These are phyloP conservation scores for Falcaria lacertinaria DNA, from an alignment of 2,888 invertebrate genomes.

Conservation along the genomic window DNA sequence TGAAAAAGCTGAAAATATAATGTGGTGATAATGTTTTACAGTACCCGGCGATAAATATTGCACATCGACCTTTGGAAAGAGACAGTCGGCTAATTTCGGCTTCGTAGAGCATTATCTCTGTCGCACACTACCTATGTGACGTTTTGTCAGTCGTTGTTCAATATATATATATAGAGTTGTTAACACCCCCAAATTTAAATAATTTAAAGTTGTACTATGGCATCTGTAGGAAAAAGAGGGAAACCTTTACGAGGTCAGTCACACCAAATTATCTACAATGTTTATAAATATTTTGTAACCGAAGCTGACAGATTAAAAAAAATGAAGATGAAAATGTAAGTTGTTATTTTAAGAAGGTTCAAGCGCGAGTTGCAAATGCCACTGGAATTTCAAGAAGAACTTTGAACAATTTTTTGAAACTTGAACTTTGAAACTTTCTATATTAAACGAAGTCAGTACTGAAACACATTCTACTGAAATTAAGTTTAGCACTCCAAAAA, in stretches of 20 bases:
- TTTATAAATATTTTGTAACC: background rate
- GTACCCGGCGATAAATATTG: no score
- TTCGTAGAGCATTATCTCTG: no score
- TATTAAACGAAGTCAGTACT: background rate
- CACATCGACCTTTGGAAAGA: no score
- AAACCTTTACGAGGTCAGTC: slow-evolving; percentile 3
- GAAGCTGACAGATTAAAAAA: background rate
- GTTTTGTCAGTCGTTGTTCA: background rate
- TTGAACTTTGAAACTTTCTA: no score
- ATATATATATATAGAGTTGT: background rate
- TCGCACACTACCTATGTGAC: background rate
- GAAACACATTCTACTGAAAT: background rate
- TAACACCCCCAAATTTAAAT: background rate
- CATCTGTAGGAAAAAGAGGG: slow-evolving; percentile 1
- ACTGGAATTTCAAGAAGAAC: background rate
- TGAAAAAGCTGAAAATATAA: no score
- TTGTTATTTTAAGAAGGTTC: background rate
- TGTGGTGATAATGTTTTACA: no score
- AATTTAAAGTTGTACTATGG: slow-evolving; percentile 2
- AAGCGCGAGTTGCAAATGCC: background rate
- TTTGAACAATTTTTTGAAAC: no score
- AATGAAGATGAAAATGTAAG: background rate
- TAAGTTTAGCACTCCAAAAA: background rate
- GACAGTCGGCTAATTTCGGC: no score
- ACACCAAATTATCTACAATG: background rate